Base-by-base conservation (phyloP, 1,140 invertebrate species). In the Apolygus lucorum region DNA sequence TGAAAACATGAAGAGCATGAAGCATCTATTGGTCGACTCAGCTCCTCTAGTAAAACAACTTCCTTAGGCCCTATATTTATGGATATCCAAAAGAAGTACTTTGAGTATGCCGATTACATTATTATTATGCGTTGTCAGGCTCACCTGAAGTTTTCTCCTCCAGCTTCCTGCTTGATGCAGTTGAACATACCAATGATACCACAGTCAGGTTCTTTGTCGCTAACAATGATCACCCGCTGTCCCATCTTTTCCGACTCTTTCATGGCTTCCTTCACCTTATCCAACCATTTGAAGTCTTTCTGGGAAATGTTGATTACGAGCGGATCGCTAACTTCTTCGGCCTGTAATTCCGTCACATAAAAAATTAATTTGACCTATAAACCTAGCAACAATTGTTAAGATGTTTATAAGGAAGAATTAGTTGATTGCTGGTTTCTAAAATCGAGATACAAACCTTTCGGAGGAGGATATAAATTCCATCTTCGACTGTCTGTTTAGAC, bases 181-280 rank as follows among this genome's bases (percentile, higher is more conserved):
- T 92, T 95, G 67, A 90, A 87, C 72, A 98, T 79, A 59, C 96
- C 96, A 63, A 96, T 79, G 26, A 95, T 82, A 67, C 96, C 95
- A 77, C 82, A 88, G 22, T 77, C 77, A 72, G 87, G 84, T 75
- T 89, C 85, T 0, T 82, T 83, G 76, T 88, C 83, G 63, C 83
- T 84, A n/a, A 90, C 84, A 4, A 93, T 77, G 75, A 92, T 86
- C 34, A 94, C 81, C 73, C 86, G 85, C 69, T 84, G 79, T 26
- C 78, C 78, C 73, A 83, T 82, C 64, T 74, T 79, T 72, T 86
- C 84, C 0, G 83, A 80, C 67, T 83, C 82, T 69, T 83, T 84
- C 76, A 91, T 71, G 0, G 86, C 85, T 0, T 84, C 81, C 77
- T 95, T 95, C 0, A 96, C 77, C 1, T 82, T 79, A 62, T 92